Evolutionary conservation across 2,113 vertebrate genomes (phyloP).

Genomic region (Cynopterus brachyotis): DNA sequence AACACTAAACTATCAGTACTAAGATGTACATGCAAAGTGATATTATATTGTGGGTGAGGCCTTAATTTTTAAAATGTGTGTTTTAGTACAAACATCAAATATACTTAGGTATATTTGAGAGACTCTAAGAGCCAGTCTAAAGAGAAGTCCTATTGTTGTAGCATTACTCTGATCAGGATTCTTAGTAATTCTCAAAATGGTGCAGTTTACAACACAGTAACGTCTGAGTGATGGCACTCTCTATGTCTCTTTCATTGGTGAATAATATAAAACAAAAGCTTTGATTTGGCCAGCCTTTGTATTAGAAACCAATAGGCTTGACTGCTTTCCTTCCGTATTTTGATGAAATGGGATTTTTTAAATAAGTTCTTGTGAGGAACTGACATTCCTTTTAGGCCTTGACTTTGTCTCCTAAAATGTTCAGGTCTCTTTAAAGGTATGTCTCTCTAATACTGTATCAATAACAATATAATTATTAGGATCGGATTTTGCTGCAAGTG

Average conservation of each 20-base stretch:
- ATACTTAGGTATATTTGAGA: neutral
- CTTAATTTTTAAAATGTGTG: neutral
- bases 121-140: neutral
- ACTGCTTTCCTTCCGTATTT: slow-evolving; percentile 9
- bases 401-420: slow-evolving; percentile 28
- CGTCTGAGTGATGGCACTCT: neutral
- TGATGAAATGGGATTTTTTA: neutral
- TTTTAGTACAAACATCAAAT: slow-evolving; percentile 30
- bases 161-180: neutral
- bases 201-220: neutral
- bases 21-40: neutral
- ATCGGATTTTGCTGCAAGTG: neutral
- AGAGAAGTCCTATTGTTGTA: neutral
- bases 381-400: neutral
- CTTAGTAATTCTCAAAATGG: neutral
- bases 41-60: neutral
- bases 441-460: neutral
- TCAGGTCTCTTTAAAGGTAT: neutral
- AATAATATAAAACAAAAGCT: neutral
- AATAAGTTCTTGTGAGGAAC: neutral
- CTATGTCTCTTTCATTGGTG: neutral
- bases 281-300: neutral
- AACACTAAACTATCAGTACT: neutral
- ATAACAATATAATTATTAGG: neutral
- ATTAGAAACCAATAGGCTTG: neutral